Evolutionary conservation across 1,140 invertebrate species (phyloP).

Genomic region (Eciton burchellii): DNA sequence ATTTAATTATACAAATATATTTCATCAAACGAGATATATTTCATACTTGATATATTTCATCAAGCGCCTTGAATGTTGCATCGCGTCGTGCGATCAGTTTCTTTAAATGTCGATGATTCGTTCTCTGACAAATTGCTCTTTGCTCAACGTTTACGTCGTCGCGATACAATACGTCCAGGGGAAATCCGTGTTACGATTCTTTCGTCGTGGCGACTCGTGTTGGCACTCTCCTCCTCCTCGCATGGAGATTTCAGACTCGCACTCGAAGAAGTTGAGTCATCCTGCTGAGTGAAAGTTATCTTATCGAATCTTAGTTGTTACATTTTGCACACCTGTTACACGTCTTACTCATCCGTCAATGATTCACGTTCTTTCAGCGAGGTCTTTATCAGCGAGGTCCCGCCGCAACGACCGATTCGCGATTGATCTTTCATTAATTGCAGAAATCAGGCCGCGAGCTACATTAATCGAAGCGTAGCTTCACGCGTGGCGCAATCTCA

Average conservation of each 20-base stretch:
- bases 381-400: neutral
- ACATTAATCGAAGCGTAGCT: neutral
- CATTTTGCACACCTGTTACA: neutral
- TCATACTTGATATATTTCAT: too few relatives aligned
- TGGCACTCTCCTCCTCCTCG: conserved; percentile 17
- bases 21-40: conserved; percentile 11
- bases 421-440: neutral
- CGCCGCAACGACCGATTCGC: neutral
- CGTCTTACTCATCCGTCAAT: too few relatives aligned
- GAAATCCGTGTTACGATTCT: neutral
- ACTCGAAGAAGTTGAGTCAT: conserved; percentile 49
- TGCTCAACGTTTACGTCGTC: neutral
- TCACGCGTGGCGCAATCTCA: conserved; percentile 9
- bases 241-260: neutral
- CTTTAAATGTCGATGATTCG: neutral
- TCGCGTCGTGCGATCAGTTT: neutral
- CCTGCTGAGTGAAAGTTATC: conserved; percentile 43
- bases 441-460: neutral
- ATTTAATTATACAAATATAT: too few relatives aligned
- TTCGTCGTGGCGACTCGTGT: neutral
- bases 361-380: too few relatives aligned
- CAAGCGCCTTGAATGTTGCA: neutral
- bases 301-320: conserved; percentile 1
- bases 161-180: neutral
- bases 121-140: neutral